Evolutionary conservation across 2,113 vertebrate genomes (phyloP).

Genomic region (Bagarius yarrelli): DNA sequence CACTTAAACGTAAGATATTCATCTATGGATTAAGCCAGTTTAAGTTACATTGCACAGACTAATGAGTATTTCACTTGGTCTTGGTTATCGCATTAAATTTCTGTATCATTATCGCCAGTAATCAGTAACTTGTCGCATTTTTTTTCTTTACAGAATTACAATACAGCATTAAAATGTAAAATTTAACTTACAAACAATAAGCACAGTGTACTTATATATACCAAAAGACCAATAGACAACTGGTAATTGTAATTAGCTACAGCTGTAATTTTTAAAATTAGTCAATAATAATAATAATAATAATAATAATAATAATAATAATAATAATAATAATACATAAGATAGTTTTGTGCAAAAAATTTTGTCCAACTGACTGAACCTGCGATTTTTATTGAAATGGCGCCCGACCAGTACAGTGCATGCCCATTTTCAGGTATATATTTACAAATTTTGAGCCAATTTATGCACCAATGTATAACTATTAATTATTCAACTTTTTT

Average conservation of each 20-base stretch:
- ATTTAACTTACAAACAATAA: not conserved
- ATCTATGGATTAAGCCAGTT: not conserved
- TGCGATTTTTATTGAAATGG: not conserved
- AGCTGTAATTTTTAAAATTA: too few relatives aligned
- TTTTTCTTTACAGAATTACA: not conserved
- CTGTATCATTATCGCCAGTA: slow-evolving; percentile 16
- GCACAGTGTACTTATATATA: not conserved
- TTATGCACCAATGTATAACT: not conserved
- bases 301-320: too few relatives aligned
- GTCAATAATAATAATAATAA: too few relatives aligned
- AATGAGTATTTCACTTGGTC: too few relatives aligned
- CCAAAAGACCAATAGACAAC: too few relatives aligned
- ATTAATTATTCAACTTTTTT: not conserved
- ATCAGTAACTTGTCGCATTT: slow-evolving; percentile 31
- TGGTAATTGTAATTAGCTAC: too few relatives aligned
- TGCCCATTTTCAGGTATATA: not conserved
- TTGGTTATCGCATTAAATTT: too few relatives aligned
- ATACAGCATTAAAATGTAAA: not conserved
- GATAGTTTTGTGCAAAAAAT: too few relatives aligned
- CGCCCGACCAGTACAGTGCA: not conserved
- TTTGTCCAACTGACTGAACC: not conserved
- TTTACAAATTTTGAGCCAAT: not conserved
- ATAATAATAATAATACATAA: too few relatives aligned
- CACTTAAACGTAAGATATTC: slow-evolving; percentile 1
- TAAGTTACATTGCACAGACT: not conserved